These are phyloP conservation scores for Chroicocephalus ridibundus DNA, from an alignment of 2,113 vertebrate species.

Conservation along the genomic window DNA sequence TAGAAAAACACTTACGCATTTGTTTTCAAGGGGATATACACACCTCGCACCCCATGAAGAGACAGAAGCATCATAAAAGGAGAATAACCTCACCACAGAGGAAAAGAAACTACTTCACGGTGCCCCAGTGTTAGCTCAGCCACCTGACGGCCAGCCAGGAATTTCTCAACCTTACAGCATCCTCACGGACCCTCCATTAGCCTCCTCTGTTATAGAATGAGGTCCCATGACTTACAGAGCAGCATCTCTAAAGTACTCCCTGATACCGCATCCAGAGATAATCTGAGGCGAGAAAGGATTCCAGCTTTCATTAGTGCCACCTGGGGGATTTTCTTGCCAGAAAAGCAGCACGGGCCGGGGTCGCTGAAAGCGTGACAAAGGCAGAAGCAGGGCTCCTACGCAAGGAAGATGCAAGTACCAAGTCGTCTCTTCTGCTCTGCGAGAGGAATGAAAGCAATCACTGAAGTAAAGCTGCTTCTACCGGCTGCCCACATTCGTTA, in stretches of 20 bases:
- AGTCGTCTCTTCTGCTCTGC: background rate
- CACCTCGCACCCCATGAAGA: background rate
- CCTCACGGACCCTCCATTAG: background rate
- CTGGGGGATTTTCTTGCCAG: background rate
- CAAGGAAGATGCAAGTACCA: background rate
- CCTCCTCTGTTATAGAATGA: background rate
- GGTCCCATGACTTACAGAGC: background rate
- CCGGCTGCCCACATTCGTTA: background rate
- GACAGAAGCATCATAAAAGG: background rate
- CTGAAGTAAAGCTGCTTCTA: constrained; percentile 17
- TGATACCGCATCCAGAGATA: background rate
- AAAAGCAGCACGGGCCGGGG: background rate
- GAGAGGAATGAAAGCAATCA: constrained; percentile 11
- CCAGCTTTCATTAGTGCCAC: background rate
- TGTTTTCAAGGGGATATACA: background rate
- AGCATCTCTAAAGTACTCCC: background rate
- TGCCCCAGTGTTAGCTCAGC: background rate
- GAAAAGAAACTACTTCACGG: background rate
- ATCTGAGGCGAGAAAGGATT: background rate
- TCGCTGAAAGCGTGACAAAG: background rate
- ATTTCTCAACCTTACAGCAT: background rate
- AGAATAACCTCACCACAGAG: background rate
- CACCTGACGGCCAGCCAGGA: background rate
- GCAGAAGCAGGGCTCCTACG: background rate
- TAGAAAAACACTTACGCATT: background rate